Conservation (phyloP, 2,113 vertebrate species). For the Megaptera novaeangliae region DNA sequence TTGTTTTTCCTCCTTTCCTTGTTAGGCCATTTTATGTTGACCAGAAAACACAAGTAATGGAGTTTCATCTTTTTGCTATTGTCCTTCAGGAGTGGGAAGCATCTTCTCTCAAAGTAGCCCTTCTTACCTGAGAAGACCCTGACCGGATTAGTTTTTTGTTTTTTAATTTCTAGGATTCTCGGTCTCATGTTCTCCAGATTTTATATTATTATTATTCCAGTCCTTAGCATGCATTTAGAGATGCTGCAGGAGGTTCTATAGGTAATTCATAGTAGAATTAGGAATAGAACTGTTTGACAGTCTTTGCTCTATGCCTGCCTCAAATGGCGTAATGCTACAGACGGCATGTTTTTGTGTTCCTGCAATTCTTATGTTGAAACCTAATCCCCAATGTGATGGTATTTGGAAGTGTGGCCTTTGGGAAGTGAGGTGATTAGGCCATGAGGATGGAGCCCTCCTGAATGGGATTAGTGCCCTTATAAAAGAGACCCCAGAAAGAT, state of each 20-base stretch:
- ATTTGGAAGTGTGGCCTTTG: not conserved
- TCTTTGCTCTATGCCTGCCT: not conserved
- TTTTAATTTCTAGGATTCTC: not conserved
- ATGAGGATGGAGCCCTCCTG: not conserved
- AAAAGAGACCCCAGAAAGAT: not conserved
- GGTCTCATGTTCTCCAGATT: not conserved
- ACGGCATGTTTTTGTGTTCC: not conserved
- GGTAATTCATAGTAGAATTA: not conserved
- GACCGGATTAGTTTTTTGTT: not conserved
- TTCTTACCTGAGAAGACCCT: not conserved
- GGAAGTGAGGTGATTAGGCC: not conserved
- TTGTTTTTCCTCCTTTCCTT: not conserved
- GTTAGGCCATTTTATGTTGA: not conserved
- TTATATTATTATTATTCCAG: not conserved
- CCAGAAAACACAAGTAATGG: not conserved
- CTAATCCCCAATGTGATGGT: not conserved
- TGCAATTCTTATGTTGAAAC: not conserved
- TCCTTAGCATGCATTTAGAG: not conserved
- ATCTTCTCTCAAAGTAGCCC: not conserved
- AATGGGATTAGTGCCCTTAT: not conserved
- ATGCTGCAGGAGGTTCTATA: not conserved
- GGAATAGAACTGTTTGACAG: not conserved
- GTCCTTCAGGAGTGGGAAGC: not conserved
- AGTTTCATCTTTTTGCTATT: not conserved
- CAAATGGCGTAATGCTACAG: not conserved